Base-by-base conservation (phyloP, 1,140 invertebrate species). In the Hycleus phaleratus region DNA sequence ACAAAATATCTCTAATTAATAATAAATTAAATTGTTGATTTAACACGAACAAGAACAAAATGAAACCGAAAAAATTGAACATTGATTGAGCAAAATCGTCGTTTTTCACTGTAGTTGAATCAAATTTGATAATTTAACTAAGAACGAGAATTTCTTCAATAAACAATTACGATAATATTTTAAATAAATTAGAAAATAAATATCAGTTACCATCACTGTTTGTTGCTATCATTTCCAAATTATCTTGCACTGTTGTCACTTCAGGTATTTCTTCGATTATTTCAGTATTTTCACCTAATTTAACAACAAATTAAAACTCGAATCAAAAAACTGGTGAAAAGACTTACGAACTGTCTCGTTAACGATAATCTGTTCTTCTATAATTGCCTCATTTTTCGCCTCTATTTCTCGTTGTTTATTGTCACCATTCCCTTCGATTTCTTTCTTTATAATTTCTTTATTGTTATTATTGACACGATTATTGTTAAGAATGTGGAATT, bases 171-270 rank as follows among this genome's bases (percentile, higher is more conserved):
- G 18, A 18, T 2, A 18, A 18, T 53, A 53, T 44, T 53, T n/a
- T 26, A 12, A 53, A 53, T 59, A 53, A 48, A 49, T 50, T 58
- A 58, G 48, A 58, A 59, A 52, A 59, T 52, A 59, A 59, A 59
- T 59, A 59, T 59, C 57, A 59, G 48, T 26, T 39, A 46, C 46
- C 57, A 53, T 53, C 50, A 52, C 49, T 46, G 52, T 53, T 49
- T 53, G 49, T 59, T 9, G 49, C 40, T 11, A 45, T 18, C 10
- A 46, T 45, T 12, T 42, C 44, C 44, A 26, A 38, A 9, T 45
- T 32, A 46, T 46, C 43, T 43, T 59, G 49, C 25, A 47, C 53
- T 43, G 44, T 25, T 42, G 38, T 50, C 49, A 50, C 38, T 51
- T 51, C 43, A 25, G 6, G 44, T 18, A 12, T 26, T 12, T 44